phyloP scores from a whole-genome alignment of 1,140 invertebrate genomes.

The Paracyclopina nana region DNA sequence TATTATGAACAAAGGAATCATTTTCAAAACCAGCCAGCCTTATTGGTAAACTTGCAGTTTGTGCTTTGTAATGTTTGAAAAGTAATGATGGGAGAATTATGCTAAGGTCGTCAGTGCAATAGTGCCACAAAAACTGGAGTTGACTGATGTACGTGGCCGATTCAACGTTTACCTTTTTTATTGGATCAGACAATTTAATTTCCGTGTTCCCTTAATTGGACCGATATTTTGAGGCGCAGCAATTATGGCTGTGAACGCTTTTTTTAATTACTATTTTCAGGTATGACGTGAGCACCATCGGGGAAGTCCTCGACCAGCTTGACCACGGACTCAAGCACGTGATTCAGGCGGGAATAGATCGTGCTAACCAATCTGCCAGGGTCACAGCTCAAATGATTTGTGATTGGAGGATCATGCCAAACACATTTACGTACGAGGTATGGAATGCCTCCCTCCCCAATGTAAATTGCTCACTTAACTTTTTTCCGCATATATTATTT shows the following conservation, averaged over 20 bases:
- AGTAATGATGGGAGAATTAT: no score
- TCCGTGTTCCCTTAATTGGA: not conserved
- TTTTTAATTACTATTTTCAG: no score
- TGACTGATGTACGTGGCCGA: no score
- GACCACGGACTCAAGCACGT: slow-evolving; percentile 7
- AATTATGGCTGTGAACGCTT: not conserved
- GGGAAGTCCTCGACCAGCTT: slow-evolving; percentile 1
- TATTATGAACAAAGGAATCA: no score
- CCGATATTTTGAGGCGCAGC: not conserved
- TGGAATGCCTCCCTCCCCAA: not conserved
- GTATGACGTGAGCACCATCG: not conserved
- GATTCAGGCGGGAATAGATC: slow-evolving; percentile 9
- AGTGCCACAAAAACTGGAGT: no score
- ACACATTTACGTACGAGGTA: slow-evolving; percentile 6
- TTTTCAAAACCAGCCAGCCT: no score
- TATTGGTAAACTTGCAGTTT: no score
- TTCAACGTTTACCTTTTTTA: not conserved
- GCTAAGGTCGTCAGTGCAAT: no score
- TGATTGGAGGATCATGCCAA: slow-evolving; percentile 3
- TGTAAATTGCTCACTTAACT: not conserved
- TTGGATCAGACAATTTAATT: not conserved
- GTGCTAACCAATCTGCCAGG: slow-evolving; percentile 4
- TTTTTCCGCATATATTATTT: not conserved
- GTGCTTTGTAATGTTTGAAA: no score
- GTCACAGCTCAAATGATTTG: not conserved